Evolutionary conservation across 2,888 invertebrate species (phyloP).

Genomic region (Gastrophysa polygoni): DNA sequence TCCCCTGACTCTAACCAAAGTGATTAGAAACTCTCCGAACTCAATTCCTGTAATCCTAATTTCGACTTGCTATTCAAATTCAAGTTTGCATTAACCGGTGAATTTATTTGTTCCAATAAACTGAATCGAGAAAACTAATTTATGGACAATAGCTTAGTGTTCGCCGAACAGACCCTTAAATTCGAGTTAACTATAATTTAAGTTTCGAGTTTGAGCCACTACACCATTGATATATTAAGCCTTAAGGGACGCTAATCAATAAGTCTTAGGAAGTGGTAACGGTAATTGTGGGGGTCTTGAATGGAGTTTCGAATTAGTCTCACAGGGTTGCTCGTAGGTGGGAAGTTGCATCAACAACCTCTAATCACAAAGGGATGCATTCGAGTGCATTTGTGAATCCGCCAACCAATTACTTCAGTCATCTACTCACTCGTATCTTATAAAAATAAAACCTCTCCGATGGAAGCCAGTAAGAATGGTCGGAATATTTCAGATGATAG

Average conservation of each 20-base stretch:
- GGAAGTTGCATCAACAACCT: neutral
- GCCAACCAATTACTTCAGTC: too few relatives aligned
- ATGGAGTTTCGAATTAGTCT: conserved; percentile 15
- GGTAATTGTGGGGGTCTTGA: conserved; percentile 24
- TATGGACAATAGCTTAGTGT: conserved; percentile 28
- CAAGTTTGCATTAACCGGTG: conserved; percentile 11
- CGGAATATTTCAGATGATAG: too few relatives aligned
- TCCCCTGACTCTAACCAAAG: neutral
- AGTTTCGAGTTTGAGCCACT: conserved; percentile 30
- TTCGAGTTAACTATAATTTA: conserved; percentile 33
- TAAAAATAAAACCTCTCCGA: too few relatives aligned
- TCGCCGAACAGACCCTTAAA: conserved; percentile 21
- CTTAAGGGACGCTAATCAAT: conserved; percentile 32
- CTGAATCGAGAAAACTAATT: conserved; percentile 30
- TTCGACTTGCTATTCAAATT: conserved; percentile 11
- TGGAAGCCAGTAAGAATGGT: too few relatives aligned
- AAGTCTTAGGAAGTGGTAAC: conserved; percentile 30
- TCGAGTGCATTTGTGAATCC: too few relatives aligned
- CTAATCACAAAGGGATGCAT: too few relatives aligned
- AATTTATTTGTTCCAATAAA: conserved; percentile 24
- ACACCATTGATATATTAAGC: conserved; percentile 35
- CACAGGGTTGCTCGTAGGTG: conserved; percentile 7
- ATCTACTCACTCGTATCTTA: too few relatives aligned
- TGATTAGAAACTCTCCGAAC: conserved; percentile 13
- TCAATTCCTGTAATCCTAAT: conserved; percentile 8